Percentiles rank a stretch among this genome's conserved stretches.
Conservation (phyloP, 2,797 vertebrate species). For the Momotus momota region DNA sequence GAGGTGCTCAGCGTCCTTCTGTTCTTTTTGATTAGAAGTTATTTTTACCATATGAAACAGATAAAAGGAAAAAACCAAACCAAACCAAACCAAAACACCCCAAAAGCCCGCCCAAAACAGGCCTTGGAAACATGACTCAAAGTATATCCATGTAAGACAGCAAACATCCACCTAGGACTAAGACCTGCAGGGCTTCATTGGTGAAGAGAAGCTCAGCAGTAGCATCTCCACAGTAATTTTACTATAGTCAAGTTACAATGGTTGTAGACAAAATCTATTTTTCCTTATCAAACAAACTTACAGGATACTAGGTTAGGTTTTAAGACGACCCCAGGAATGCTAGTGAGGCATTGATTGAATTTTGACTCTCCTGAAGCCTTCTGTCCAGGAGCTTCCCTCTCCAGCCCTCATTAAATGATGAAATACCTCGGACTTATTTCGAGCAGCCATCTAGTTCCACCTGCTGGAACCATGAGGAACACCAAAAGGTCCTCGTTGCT, state of each 20-base stretch:
- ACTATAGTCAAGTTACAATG: rapidly evolving
- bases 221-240: background rate
- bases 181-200: background rate
- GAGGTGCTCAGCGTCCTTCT: background rate
- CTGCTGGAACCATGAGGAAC: conserved; percentile 19
- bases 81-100: background rate
- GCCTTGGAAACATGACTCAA: background rate
- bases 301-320: background rate
- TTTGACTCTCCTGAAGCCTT: background rate
- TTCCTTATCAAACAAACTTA: background rate
- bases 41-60: background rate
- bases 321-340: background rate
- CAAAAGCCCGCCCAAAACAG: background rate
- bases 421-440: background rate
- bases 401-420: background rate
- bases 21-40: background rate
- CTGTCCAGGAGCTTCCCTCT: background rate
- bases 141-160: background rate
- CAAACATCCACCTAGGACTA: background rate
- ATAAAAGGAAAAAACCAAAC: background rate
- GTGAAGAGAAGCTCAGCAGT: background rate
- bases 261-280: background rate
- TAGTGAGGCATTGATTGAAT: background rate
- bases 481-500: rapidly evolving
- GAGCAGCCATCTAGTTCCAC: background rate